These are phyloP conservation scores for Corythornis leucogaster DNA, from an alignment of 2,797 vertebrate species.

Conservation along the genomic window DNA sequence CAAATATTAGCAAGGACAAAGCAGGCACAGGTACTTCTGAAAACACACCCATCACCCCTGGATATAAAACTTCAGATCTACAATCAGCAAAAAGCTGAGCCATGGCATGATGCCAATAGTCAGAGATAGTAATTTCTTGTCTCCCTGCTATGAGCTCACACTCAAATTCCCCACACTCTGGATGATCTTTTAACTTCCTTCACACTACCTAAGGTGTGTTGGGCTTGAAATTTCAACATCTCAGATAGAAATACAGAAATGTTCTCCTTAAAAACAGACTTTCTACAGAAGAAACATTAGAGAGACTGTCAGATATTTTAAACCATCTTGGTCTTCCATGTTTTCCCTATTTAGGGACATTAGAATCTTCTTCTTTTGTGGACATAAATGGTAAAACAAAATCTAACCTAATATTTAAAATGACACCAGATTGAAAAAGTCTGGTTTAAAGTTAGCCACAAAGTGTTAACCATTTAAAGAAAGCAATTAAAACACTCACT, in stretches of 20 bases:
- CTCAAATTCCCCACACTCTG: not conserved
- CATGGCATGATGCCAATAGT: not conserved
- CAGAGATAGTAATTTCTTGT: not conserved
- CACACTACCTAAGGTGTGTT: not conserved
- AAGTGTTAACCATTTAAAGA: not conserved
- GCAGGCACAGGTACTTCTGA: not conserved
- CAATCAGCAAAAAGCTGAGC: not conserved
- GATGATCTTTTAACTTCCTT: not conserved
- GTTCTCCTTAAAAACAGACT: not conserved
- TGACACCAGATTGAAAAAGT: not conserved
- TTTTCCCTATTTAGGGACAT: not conserved
- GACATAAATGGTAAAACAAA: not conserved
- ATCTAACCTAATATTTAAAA: not conserved
- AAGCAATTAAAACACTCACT: conserved; percentile 78
- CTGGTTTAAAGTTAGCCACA: not conserved
- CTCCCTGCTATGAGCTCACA: not conserved
- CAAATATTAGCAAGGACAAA: not conserved
- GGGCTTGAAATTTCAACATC: not conserved
- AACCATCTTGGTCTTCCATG: not conserved
- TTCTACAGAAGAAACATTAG: not conserved
- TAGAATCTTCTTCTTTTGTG: not conserved
- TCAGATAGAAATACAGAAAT: not conserved
- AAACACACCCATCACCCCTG: not conserved
- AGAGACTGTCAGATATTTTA: not conserved
- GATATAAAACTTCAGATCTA: not conserved